Evolutionary conservation across 2,888 invertebrate species (phyloP), one percentile per base, ranked within the genome.

Genomic region (Steinernema hermaphroditum): DNA sequence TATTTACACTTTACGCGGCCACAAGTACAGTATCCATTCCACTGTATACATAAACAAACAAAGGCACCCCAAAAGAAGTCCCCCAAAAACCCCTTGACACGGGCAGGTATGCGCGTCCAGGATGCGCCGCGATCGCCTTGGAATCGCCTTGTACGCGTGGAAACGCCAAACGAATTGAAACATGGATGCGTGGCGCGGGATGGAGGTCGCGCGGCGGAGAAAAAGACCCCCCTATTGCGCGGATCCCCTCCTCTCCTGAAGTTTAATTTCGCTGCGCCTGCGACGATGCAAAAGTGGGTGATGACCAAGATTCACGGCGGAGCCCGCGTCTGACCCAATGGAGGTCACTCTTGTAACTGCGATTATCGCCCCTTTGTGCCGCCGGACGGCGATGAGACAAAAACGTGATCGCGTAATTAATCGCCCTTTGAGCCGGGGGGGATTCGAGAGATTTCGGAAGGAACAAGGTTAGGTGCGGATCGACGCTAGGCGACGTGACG

Each of bases 381-480:
- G 46, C 46, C 16, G 46, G 46, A 6, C 46, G 46, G 46, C 46
- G 46, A 54, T 12, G 24, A 27, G 62, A 29, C 62, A 62, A 62
- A 62, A 62, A 62, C 62, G 62, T 62, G 62, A 29, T 29, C 62
- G 62, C 62, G 62, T 62, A 29, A 62, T 62, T 34, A 62, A 62
- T 62, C 62, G 62, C 54, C 54, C 4, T 22, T 22, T 22, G 46
- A 16, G 54, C 24, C 54, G 54, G 54, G 24, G 27, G 14, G 6
- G 19, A 16, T 49, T 49, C 49, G 19, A 22, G 54, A 62, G 62
- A 1, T 9, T n/a, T 32, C 8, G 27, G 14, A 16, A 1, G 32
- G 62, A 62, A 62, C 32, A 62, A 62, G 62, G 62, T 62, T 62
- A 62, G 32, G 32, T 29, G 16, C 16, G 12, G 46, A 16, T 62